Percentiles rank a stretch among this genome's conserved stretches.
Conservation (phyloP, 2,797 vertebrate genomes). For the Trachops cirrhosus region DNA sequence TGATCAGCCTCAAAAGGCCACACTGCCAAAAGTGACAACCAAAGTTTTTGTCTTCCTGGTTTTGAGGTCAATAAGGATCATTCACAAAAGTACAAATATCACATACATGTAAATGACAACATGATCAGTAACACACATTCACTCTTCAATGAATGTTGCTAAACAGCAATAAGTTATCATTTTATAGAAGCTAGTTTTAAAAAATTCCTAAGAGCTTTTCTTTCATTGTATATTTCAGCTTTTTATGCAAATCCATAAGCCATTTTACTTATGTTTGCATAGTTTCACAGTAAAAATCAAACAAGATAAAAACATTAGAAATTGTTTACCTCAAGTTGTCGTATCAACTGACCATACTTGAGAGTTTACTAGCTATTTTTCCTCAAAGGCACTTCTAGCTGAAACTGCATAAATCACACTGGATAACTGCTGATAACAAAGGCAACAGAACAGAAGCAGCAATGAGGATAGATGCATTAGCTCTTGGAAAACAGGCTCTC, state of each 20-base stretch:
- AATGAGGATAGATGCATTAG: not conserved
- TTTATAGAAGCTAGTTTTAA: conserved; percentile 20
- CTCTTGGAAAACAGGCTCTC: not conserved
- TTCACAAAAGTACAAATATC: not conserved
- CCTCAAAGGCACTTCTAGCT: not conserved
- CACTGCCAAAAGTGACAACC: not conserved
- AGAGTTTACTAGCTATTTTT: conserved; percentile 17
- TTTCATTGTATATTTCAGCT: not conserved
- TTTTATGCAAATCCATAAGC: not conserved
- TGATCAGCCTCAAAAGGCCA: conserved; percentile 1
- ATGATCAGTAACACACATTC: not conserved
- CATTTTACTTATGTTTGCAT: not conserved
- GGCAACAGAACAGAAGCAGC: not conserved
- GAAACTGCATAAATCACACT: not conserved
- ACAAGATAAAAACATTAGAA: conserved; percentile 34
- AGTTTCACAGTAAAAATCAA: conserved; percentile 26
- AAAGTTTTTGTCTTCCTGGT: not conserved
- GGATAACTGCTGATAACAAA: conserved; percentile 5
- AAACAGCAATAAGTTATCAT: not conserved
- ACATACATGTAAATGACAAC: not conserved
- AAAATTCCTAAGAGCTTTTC: not conserved
- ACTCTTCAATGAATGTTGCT: not conserved
- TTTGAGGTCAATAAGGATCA: conserved; percentile 14
- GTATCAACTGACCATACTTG: not conserved
- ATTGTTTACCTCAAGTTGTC: conserved; percentile 7